Percentiles rank a stretch among this genome's conserved stretches.
These are phyloP conservation scores for Nebria brevicollis DNA, from an alignment of 2,888 invertebrate genomes.

Conservation along the genomic window DNA sequence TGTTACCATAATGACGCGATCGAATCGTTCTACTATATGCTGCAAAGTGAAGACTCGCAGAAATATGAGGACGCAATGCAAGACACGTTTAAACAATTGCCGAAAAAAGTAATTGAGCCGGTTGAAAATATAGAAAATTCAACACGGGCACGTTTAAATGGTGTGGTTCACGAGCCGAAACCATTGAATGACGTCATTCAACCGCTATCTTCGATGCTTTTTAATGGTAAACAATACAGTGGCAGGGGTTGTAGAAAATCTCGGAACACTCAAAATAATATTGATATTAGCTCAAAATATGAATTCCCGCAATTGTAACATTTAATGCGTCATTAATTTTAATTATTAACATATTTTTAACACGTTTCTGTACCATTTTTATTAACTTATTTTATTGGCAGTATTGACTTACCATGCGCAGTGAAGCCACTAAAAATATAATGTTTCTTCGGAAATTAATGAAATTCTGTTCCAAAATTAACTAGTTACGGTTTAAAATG, in stretches of 20 bases:
- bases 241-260: not conserved
- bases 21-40: constrained; percentile 26
- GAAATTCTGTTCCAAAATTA: too few species aligned
- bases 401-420: too few species aligned
- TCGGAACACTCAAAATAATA: not conserved
- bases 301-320: not conserved
- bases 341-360: not conserved
- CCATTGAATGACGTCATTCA: not conserved
- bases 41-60: not conserved
- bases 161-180: not conserved
- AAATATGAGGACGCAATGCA: not conserved
- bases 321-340: not conserved
- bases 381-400: not conserved
- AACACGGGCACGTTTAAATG: not conserved
- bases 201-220: not conserved
- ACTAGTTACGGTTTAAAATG: too few species aligned
- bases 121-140: not conserved
- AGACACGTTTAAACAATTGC: not conserved
- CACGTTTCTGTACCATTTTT: too few species aligned
- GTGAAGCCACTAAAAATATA: too few species aligned
- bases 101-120: not conserved
- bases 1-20: constrained; percentile 30
- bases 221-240: not conserved
- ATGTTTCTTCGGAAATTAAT: too few species aligned
- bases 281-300: not conserved